Base-by-base conservation (phyloP, 1,140 invertebrate genomes). In the Drosophila trapezifrons region DNA sequence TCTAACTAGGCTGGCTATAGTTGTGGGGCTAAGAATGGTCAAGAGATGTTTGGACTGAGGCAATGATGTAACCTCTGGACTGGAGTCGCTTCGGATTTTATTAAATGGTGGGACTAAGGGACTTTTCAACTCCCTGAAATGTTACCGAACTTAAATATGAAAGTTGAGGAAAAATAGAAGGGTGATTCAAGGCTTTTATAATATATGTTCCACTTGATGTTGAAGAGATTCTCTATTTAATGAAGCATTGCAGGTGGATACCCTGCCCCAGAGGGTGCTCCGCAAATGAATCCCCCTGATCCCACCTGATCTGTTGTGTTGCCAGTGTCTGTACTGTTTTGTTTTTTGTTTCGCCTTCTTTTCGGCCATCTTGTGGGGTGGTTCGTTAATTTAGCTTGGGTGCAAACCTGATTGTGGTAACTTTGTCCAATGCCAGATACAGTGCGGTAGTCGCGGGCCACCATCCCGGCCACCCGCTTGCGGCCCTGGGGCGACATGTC, bases 401-500 rank as follows among this genome's bases (percentile, higher is more conserved):
- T 90, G 79, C 84, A 91, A 91, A 92, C 92, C 92, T 92, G 92
- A 90, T 91, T 93, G 73, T 92, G 90, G 85, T 92, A 92, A 91
- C 85, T 91, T 91, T 91, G 91, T 92, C 91, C 92, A 78, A 92
- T 91, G 76, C 91, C 91, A 74, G 92, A 92, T 84, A 92, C 91
- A 63, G 91, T 92, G 69, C 93, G 90, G 81, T 92, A 94, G 65
- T 94, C 94, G 60, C 93, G 92, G 76, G 93, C 92, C 71, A 93
- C 92, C 94, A 96, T 95, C 64, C 95, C 94, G 56, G 95, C 94
- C 18, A 95, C 93, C 72, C 95, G 93, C 90, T 96, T 95, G 65
- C 96, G 93, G 76, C 95, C 95, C 76, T 96, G 94, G 12, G 96
- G 95, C 57, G 96, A 96, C 94, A 96, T 96, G 84, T 97, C 96